These are phyloP conservation scores for Odontophorus gujanensis DNA, from an alignment of 2,113 vertebrate species.

Conservation along the genomic window DNA sequence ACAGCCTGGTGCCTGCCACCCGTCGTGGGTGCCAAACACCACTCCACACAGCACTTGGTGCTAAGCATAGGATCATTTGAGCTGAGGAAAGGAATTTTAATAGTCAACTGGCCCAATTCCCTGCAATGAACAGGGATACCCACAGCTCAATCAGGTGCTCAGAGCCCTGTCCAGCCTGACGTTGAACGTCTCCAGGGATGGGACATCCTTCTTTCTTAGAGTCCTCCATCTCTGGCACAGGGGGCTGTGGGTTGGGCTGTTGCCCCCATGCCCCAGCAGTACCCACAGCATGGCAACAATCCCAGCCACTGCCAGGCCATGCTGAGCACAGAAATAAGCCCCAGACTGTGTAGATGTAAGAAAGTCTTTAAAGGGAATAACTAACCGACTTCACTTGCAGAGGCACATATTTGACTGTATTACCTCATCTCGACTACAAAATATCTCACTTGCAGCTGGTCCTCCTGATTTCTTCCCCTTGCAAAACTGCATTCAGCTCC, in stretches of 20 bases:
- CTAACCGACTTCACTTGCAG: neutral
- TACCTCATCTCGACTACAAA: conserved; percentile 62
- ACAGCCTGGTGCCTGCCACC: neutral
- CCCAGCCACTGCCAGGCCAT: neutral
- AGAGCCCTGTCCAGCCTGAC: too few relatives aligned
- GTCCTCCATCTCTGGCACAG: too few relatives aligned
- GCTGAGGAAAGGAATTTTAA: too few relatives aligned
- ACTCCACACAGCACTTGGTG: neutral
- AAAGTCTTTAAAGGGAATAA: conserved; percentile 27
- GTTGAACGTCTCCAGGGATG: too few relatives aligned
- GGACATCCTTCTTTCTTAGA: too few relatives aligned
- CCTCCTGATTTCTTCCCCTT: conserved; percentile 25
- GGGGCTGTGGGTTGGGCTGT: neutral
- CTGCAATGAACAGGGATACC: too few relatives aligned
- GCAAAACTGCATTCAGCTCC: conserved; percentile 23
- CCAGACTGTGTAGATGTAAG: fast-evolving
- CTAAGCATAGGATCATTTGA: neutral
- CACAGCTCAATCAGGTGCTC: too few relatives aligned
- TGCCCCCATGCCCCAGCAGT: neutral
- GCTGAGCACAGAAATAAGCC: neutral
- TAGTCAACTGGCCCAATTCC: too few relatives aligned
- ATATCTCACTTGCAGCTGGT: conserved; percentile 50
- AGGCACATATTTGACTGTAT: conserved; percentile 38
- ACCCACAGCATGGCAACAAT: neutral
- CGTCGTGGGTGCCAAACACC: neutral